These are phyloP conservation scores for Phasia obesa DNA, from an alignment of 2,888 invertebrate genomes.

Conservation along the genomic window DNA sequence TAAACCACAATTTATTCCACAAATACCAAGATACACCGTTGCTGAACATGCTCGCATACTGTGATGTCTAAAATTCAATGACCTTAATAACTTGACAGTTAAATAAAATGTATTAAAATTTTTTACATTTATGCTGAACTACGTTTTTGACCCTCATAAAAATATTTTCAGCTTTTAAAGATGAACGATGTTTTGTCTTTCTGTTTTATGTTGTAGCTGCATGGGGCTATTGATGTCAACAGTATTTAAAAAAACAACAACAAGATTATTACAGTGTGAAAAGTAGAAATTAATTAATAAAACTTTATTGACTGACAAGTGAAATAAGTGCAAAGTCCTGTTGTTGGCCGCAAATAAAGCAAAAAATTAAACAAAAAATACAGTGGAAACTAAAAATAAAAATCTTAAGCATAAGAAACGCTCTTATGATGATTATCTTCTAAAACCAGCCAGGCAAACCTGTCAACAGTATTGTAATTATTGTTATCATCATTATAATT, in stretches of 20 bases:
- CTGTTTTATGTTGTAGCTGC: too few relatives aligned
- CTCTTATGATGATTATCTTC: slow-evolving; percentile 16
- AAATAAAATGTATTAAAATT: too few relatives aligned
- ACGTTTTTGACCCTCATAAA: too few relatives aligned
- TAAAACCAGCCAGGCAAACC: slow-evolving; percentile 18
- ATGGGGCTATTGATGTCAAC: too few relatives aligned
- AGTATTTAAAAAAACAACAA: not conserved
- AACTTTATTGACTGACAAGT: slow-evolving; percentile 53
- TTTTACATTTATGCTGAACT: too few relatives aligned
- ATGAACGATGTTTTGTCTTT: too few relatives aligned
- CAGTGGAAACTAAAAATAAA: not conserved
- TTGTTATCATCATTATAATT: not conserved
- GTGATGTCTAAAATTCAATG: too few relatives aligned
- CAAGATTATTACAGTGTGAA: not conserved
- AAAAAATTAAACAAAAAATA: slow-evolving; percentile 18
- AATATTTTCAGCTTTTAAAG: too few relatives aligned
- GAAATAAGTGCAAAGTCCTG: slow-evolving; percentile 10
- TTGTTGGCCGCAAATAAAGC: slow-evolving; percentile 1
- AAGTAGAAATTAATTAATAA: slow-evolving; percentile 51
- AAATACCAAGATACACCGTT: too few relatives aligned
- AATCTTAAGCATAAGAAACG: slow-evolving; percentile 6
- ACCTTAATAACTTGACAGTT: too few relatives aligned
- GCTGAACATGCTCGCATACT: too few relatives aligned
- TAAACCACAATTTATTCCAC: too few relatives aligned
- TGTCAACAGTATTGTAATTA: not conserved